A percentile compares a stretch with the other conserved stretches of the same genome.
Conservation (phyloP, 2,888 invertebrate species). For the Eupithecia subfuscata region DNA sequence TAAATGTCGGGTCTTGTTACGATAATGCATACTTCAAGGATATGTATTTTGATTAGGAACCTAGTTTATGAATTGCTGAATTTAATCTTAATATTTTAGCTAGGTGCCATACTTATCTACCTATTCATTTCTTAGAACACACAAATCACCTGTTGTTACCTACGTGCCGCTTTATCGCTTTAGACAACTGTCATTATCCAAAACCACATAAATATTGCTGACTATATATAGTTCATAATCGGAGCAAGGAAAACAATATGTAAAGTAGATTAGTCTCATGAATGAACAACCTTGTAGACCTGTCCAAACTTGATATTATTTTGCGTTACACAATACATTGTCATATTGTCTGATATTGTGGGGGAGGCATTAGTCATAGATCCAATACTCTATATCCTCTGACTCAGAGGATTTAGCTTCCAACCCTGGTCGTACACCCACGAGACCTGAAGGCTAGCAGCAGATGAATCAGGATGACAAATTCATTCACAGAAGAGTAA, state of each 20-base stretch:
- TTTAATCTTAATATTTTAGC: conserved; percentile 9
- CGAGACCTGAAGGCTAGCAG: conserved; percentile 37
- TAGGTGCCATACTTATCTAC: background rate
- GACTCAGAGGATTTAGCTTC: conserved; percentile 51
- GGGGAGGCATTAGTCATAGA: conserved; percentile 63
- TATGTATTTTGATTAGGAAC: conserved; percentile 40
- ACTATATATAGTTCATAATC: conserved; percentile 14
- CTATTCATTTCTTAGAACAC: background rate
- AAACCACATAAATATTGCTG: background rate
- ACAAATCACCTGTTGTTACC: background rate
- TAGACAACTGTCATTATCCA: conserved; percentile 1
- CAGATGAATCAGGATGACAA: conserved; percentile 10
- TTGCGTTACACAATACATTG: conserved; percentile 40
- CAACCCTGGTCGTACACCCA: conserved; percentile 57
- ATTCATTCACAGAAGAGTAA: conserved; percentile 4
- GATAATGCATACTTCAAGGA: conserved; percentile 48
- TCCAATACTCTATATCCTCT: conserved; percentile 51
- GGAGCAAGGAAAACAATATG: conserved; percentile 24
- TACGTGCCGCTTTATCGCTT: background rate
- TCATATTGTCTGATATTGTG: conserved; percentile 43
- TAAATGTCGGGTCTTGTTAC: conserved; percentile 50
- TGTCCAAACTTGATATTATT: conserved; percentile 33
- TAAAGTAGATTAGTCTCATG: conserved; percentile 21
- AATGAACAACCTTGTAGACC: conserved; percentile 31
- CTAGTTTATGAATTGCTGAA: conserved; percentile 21